Conservation (phyloP, 2,888 invertebrate species). For the Cephus sareptanus region DNA sequence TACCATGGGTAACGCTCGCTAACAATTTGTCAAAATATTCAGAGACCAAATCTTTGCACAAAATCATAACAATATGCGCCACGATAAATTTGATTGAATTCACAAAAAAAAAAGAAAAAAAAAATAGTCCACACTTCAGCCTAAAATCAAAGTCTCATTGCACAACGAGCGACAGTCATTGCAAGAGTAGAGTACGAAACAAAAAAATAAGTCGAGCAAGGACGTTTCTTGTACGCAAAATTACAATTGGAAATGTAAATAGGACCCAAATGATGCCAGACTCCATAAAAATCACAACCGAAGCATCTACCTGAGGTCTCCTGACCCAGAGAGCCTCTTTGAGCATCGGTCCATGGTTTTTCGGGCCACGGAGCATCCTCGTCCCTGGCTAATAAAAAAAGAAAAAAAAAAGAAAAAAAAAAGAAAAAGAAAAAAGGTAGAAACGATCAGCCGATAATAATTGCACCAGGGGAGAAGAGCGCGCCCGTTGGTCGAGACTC, state of each 20-base stretch:
- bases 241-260: neutral
- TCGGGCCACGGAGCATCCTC: slow-evolving; percentile 28
- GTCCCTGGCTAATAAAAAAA: slow-evolving; percentile 5
- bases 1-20: neutral
- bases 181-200: neutral
- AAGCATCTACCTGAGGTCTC: neutral
- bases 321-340: slow-evolving; percentile 30
- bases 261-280: neutral
- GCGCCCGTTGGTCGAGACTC: slow-evolving; percentile 2
- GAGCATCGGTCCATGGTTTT: slow-evolving; percentile 34
- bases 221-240: neutral
- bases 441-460: slow-evolving; percentile 40
- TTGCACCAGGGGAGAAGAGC: slow-evolving; percentile 19
- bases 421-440: slow-evolving; percentile 9
- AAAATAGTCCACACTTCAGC: neutral
- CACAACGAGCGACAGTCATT: neutral
- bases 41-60: neutral
- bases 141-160: neutral
- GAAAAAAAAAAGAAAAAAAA: slow-evolving; percentile 7
- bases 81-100: neutral
- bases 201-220: neutral
- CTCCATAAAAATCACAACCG: neutral
- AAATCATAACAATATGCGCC: neutral
- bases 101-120: neutral
- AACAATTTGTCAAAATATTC: neutral